Evolutionary conservation across 2,888 invertebrate genomes (phyloP).

Genomic region (Heliconius ismenius): DNA sequence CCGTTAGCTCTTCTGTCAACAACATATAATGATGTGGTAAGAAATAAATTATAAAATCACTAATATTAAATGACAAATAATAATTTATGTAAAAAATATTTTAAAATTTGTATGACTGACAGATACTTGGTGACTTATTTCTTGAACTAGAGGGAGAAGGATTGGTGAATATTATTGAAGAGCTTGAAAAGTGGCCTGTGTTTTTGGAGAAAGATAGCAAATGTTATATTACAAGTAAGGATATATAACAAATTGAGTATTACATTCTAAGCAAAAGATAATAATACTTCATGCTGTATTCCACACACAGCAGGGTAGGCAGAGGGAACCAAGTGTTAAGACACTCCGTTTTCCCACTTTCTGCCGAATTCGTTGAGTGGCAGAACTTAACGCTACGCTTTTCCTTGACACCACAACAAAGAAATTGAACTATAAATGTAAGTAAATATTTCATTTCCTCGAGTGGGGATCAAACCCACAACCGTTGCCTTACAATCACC

Average conservation of each 20-base stretch:
- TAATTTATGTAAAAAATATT: not conserved
- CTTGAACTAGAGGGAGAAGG: conserved; percentile 49
- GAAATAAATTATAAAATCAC: conserved; percentile 38
- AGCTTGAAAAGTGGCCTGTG: conserved; percentile 56
- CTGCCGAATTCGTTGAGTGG: too few relatives aligned
- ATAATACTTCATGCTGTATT: not conserved
- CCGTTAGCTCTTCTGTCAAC: conserved; percentile 58
- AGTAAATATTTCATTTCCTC: too few relatives aligned
- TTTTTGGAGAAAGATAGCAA: conserved; percentile 54
- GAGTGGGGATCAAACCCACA: too few relatives aligned
- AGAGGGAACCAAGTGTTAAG: too few relatives aligned
- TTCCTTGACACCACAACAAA: too few relatives aligned
- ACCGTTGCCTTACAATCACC: too few relatives aligned
- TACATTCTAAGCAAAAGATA: not conserved
- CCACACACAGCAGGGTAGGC: too few relatives aligned
- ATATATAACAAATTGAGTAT: not conserved
- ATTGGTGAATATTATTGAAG: conserved; percentile 55
- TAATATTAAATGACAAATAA: not conserved
- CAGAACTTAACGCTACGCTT: too few relatives aligned
- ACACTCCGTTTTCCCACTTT: too few relatives aligned
- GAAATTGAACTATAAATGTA: too few relatives aligned
- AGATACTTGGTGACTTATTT: conserved; percentile 63
- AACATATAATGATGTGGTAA: conserved; percentile 60
- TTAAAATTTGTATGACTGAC: conserved; percentile 35
- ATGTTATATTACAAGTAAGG: conserved; percentile 56